Evolutionary conservation across 2,888 invertebrate species (phyloP).

Genomic region (Hyppa rectilinea): DNA sequence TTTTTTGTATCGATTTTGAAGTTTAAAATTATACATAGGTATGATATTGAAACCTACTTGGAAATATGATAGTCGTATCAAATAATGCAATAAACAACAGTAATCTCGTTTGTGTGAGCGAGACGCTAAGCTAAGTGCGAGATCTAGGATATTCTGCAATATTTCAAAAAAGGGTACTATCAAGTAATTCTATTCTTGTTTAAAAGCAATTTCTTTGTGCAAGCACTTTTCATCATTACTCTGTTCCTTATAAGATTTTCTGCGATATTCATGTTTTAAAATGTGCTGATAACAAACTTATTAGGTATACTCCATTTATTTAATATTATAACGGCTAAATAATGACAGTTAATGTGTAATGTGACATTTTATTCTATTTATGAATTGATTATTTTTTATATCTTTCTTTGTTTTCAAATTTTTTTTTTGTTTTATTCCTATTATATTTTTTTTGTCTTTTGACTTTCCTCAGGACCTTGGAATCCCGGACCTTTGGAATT

Average conservation of each 20-base stretch:
- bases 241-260: background rate
- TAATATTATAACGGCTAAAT: no score
- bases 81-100: conserved; percentile 14
- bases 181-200: conserved; percentile 2
- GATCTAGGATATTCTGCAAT: conserved; percentile 34
- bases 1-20: background rate
- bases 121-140: conserved; percentile 1
- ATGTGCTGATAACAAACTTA: background rate
- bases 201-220: background rate
- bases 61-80: conserved; percentile 4
- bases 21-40: background rate
- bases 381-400: no score
- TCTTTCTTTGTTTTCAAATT: no score
- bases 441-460: no score
- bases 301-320: no score
- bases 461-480: no score
- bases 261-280: background rate
- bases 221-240: background rate
- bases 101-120: conserved; percentile 24
- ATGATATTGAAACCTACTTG: background rate
- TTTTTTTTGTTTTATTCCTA: no score
- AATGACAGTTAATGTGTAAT: no score
- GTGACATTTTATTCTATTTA: no score
- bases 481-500: no score
- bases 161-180: conserved; percentile 6